Conservation (phyloP, 1,140 invertebrate genomes). For the Trichoplusia ni region DNA sequence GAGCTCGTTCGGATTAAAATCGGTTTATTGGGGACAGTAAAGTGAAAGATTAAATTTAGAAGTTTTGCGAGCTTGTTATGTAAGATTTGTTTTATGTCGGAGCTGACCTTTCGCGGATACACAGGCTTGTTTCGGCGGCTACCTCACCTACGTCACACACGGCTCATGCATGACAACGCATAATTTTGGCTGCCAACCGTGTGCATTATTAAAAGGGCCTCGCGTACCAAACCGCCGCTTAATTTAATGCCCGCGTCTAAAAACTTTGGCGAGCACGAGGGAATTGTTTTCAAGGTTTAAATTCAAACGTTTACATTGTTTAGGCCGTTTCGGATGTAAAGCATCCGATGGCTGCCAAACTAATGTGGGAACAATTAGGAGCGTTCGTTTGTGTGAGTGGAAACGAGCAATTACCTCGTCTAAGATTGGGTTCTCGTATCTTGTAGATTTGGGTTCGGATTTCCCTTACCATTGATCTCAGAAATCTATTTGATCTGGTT, state of each 20-base stretch:
- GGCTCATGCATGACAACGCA: conserved; percentile 53
- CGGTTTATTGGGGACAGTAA: not conserved
- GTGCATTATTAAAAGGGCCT: conserved; percentile 56
- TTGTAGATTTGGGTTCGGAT: not conserved
- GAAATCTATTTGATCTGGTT: not conserved
- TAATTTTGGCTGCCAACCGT: conserved; percentile 35
- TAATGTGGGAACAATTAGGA: conserved; percentile 16
- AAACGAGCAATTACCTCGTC: conserved; percentile 19
- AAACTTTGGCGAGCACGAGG: conserved; percentile 19
- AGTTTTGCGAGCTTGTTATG: conserved; percentile 21
- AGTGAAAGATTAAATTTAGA: not conserved
- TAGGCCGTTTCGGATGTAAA: not conserved
- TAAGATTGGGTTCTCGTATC: not conserved
- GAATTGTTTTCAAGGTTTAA: conserved; percentile 24
- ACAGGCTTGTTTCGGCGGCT: conserved; percentile 10
- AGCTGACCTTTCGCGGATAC: conserved; percentile 47
- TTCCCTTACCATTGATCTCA: conserved; percentile 5
- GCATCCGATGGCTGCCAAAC: conserved; percentile 9
- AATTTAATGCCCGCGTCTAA: conserved; percentile 41
- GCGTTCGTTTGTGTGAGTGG: conserved; percentile 2
- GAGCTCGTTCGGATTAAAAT: not conserved
- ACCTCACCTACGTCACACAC: conserved; percentile 24
- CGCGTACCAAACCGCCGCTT: conserved; percentile 40
- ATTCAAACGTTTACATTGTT: conserved; percentile 10
- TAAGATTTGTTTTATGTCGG: conserved; percentile 41